Evolutionary conservation across 2,888 invertebrate genomes (phyloP).

Genomic region (Eutolmus rufibarbis): DNA sequence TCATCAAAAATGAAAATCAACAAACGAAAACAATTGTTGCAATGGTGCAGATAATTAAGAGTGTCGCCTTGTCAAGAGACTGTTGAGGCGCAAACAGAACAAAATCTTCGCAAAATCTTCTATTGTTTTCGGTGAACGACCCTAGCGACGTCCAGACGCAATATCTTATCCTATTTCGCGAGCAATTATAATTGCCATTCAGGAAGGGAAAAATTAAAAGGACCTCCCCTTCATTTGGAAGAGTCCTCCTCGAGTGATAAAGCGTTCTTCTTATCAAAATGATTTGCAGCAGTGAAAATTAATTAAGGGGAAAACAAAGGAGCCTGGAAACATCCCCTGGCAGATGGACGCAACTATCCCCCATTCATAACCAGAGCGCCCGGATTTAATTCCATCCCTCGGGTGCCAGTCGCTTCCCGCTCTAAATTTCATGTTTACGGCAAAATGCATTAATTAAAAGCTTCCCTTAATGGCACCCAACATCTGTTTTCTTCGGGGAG

Average conservation of each 20-base stretch:
- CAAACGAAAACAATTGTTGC: not conserved
- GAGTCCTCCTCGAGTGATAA: not conserved
- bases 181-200: not conserved
- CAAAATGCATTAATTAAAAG: not conserved
- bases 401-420: not conserved
- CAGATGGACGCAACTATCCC: not conserved
- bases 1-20: not conserved
- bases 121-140: not conserved
- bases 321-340: not conserved
- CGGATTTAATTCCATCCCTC: not conserved
- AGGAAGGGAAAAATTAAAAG: not conserved
- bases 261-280: not conserved
- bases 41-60: not conserved
- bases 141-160: not conserved
- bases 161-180: not conserved
- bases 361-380: not conserved
- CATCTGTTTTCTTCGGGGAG: not conserved
- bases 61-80: not conserved
- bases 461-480: not conserved
- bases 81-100: not conserved
- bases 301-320: not conserved
- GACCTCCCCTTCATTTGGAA: not conserved
- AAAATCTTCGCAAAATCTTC: not conserved
- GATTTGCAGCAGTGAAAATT: not conserved
- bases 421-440: not conserved